Conservation (phyloP, 2,113 vertebrate genomes). For the Uria aalge region DNA sequence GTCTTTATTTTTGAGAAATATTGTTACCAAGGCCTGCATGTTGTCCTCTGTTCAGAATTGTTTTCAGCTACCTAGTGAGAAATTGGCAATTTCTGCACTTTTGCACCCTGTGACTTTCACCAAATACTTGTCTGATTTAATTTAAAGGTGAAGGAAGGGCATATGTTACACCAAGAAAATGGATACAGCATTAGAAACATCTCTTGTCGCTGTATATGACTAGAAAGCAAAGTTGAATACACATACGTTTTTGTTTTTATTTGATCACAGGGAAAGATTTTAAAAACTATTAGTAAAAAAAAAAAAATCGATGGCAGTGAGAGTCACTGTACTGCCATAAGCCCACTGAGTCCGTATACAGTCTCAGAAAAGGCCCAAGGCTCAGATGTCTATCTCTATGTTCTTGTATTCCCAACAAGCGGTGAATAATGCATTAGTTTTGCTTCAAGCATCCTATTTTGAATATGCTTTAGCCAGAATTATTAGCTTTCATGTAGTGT, state of each 20-base stretch:
- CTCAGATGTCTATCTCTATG: conserved; percentile 35
- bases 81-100: not conserved
- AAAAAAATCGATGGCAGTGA: not conserved
- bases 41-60: not conserved
- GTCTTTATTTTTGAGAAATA: not conserved
- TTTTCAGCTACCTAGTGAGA: not conserved
- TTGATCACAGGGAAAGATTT: not conserved
- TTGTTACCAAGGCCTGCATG: not conserved
- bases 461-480: conserved; percentile 43
- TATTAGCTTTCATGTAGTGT: conserved; percentile 29
- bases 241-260: not conserved
- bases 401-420: conserved; percentile 49
- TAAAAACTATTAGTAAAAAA: not conserved
- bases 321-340: not conserved
- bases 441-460: conserved; percentile 49
- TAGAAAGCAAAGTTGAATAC: not conserved
- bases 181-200: not conserved
- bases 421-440: conserved; percentile 62
- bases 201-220: not conserved
- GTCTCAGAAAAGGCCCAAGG: conserved; percentile 39
- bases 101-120: not conserved
- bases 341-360: not conserved
- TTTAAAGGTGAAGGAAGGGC: not conserved
- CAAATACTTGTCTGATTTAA: conserved; percentile 8
- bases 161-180: not conserved